Evolutionary conservation across 2,113 vertebrate genomes (phyloP).

Genomic region (Sceloporus tristichus): DNA sequence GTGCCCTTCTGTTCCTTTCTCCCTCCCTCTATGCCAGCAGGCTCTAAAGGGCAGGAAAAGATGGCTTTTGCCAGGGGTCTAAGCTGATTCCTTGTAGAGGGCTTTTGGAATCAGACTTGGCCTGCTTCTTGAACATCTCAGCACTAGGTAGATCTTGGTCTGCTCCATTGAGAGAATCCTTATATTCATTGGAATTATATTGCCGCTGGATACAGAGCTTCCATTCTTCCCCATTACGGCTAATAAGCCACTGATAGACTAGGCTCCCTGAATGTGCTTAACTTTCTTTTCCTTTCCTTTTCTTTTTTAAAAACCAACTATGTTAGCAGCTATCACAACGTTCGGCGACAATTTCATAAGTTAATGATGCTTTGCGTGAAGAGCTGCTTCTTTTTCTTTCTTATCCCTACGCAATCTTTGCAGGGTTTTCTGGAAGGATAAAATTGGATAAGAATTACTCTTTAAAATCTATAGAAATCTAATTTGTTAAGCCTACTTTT

Average conservation of each 20-base stretch:
- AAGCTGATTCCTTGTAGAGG: too few species aligned
- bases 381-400: background rate
- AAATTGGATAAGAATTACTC: background rate
- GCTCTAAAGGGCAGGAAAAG: too few species aligned
- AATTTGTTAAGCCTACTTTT: background rate
- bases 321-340: background rate
- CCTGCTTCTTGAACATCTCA: too few species aligned
- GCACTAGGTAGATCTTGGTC: background rate
- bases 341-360: constrained; percentile 3
- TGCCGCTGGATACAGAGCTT: too few species aligned
- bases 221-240: constrained; percentile 1
- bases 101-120: too few species aligned
- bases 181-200: background rate
- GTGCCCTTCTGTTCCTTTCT: background rate
- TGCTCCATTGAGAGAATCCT: background rate
- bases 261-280: background rate
- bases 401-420: background rate
- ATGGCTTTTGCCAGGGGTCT: too few species aligned
- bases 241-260: constrained; percentile 18
- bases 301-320: background rate
- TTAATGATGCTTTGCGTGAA: constrained; percentile 2
- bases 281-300: background rate
- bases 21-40: background rate
- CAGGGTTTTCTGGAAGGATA: background rate
- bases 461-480: background rate